A percentile compares a stretch with the other conserved stretches of the same genome.
phyloP scores from a whole-genome alignment of 2,888 invertebrate species.

The Xestia rhomboidea region DNA sequence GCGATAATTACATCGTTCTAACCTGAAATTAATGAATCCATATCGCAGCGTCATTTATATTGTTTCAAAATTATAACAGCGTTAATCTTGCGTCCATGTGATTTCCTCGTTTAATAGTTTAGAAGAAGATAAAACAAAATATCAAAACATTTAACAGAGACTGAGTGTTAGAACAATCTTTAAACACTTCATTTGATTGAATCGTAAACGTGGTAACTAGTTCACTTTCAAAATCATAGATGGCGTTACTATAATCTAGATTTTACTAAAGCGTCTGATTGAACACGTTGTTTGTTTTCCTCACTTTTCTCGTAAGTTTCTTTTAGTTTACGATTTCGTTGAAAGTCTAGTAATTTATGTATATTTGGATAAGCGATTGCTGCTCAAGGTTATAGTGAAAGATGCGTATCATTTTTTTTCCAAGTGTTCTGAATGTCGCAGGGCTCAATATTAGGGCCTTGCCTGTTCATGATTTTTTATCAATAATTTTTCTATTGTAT shows the following conservation, averaged over 20 bases:
- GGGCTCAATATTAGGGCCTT: background rate
- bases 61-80: background rate
- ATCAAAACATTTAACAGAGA: background rate
- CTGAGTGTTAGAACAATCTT: slow-evolving; percentile 2
- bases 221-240: slow-evolving; percentile 50
- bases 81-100: background rate
- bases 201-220: slow-evolving; percentile 11
- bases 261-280: slow-evolving; percentile 18
- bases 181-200: slow-evolving; percentile 12
- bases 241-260: slow-evolving; percentile 51
- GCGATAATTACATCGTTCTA: slow-evolving; percentile 29
- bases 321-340: slow-evolving; percentile 41
- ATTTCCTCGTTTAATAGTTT: slow-evolving; percentile 9
- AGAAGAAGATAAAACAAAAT: slow-evolving; percentile 26
- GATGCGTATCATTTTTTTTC: background rate
- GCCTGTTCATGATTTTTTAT: slow-evolving; percentile 21
- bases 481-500: slow-evolving; percentile 55
- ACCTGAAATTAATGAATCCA: slow-evolving; percentile 32
- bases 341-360: slow-evolving; percentile 36
- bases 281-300: slow-evolving; percentile 32
- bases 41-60: slow-evolving; percentile 4
- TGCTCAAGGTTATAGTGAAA: slow-evolving; percentile 24
- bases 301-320: slow-evolving; percentile 26
- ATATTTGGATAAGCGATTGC: slow-evolving; percentile 35
- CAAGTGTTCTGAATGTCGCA: slow-evolving; percentile 8